Percentiles rank a stretch among this genome's conserved stretches.
Evolutionary conservation across 2,888 invertebrate species (phyloP).

Genomic region (Acronicta psi): DNA sequence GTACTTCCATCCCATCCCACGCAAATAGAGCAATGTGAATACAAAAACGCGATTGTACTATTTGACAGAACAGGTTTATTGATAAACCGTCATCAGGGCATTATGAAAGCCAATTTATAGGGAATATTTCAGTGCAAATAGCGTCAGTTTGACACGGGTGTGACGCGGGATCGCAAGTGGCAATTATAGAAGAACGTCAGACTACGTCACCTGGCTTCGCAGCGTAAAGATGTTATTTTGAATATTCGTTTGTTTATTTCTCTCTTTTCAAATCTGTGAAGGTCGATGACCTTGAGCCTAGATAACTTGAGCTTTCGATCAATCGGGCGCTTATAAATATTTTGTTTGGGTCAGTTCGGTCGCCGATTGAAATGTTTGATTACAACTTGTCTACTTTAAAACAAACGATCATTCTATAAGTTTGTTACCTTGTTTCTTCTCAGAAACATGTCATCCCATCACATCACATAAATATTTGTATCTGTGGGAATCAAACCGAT

Average conservation of each 20-base stretch:
- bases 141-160: conserved; percentile 77
- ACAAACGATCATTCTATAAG: too few relatives aligned
- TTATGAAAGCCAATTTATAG: conserved; percentile 73
- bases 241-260: too few relatives aligned
- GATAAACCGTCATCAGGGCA: conserved; percentile 68
- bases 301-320: too few relatives aligned
- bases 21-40: conserved; percentile 48
- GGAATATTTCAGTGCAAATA: conserved; percentile 75
- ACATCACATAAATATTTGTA: too few relatives aligned
- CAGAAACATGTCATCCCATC: too few relatives aligned
- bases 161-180: conserved; percentile 76
- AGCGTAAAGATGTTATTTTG: conserved; percentile 45
- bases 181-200: conserved; percentile 72
- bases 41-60: conserved; percentile 51
- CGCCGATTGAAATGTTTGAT: too few relatives aligned
- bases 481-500: too few relatives aligned
- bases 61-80: conserved; percentile 57
- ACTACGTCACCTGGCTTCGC: conserved; percentile 57
- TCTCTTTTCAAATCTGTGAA: not conserved
- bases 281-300: not conserved
- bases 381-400: too few relatives aligned
- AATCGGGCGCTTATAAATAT: too few relatives aligned
- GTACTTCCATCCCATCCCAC: conserved; percentile 14
- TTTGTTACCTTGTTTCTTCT: too few relatives aligned
- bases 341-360: too few relatives aligned